Evolutionary conservation across 2,888 invertebrate species (phyloP).

Genomic region (Lamellibrachia columna): DNA sequence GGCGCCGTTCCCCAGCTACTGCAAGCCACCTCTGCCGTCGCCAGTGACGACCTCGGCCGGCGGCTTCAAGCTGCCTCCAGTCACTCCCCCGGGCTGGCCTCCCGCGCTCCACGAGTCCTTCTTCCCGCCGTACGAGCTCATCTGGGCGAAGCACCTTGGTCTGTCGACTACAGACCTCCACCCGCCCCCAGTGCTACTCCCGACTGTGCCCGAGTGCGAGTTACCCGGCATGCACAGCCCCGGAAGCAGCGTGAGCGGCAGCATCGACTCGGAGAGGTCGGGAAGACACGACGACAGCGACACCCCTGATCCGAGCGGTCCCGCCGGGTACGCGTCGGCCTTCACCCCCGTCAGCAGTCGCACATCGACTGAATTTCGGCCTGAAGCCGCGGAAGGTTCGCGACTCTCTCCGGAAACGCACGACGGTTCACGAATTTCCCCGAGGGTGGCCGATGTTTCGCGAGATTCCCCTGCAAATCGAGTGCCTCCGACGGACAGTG

Average conservation of each 20-base stretch:
- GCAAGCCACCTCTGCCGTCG: neutral
- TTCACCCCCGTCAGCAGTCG: neutral
- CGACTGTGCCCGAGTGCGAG: neutral
- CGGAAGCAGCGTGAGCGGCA: neutral
- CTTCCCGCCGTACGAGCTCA: conserved; percentile 6
- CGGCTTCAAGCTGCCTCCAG: neutral
- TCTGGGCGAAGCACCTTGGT: neutral
- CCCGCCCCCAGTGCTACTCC: neutral
- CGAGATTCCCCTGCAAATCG: neutral
- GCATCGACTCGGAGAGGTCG: neutral
- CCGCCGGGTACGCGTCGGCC: neutral
- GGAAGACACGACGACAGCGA: neutral
- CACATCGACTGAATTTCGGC: neutral
- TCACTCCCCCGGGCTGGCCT: neutral
- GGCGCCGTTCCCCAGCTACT: neutral
- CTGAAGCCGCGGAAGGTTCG: neutral
- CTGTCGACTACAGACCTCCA: neutral
- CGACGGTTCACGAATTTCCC: neutral
- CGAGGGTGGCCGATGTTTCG: neutral
- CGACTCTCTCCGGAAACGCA: neutral
- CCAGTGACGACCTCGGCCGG: neutral
- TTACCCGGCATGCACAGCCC: neutral
- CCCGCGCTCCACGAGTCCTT: neutral
- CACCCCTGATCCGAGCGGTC: neutral
- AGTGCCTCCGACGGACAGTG: neutral